phyloP scores from a whole-genome alignment of 2,113 vertebrate genomes.

The Emydocephalus ijimae region DNA sequence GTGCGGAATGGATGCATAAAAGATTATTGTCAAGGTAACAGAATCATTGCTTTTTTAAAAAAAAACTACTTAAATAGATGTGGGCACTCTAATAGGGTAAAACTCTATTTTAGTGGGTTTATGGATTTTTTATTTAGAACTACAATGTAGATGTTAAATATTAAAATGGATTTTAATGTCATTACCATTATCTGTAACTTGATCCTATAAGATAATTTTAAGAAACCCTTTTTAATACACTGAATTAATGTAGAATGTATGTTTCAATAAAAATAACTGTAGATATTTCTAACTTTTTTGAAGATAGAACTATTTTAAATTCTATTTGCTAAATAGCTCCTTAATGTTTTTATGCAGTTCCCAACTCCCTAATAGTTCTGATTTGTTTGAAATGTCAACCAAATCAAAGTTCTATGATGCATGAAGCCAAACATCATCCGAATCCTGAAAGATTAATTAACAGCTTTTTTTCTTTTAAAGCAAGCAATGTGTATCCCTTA shows the following conservation, averaged over 20 bases:
- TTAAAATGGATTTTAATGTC: not conserved
- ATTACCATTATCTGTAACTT: not conserved
- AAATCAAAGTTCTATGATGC: not conserved
- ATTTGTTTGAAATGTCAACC: not conserved
- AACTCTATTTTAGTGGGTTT: conserved; percentile 32
- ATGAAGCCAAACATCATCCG: conserved; percentile 9
- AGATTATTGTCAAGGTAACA: conserved; percentile 39
- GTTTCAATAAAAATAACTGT: not conserved
- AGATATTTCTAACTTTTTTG: not conserved
- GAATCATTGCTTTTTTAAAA: conserved; percentile 26
- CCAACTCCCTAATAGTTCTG: conserved; percentile 21
- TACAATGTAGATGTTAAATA: not conserved
- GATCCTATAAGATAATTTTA: not conserved
- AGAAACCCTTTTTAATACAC: not conserved
- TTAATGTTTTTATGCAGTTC: conserved; percentile 42
- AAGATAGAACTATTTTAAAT: not conserved
- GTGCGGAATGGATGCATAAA: conserved; percentile 48
- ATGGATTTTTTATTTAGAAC: conserved; percentile 1
- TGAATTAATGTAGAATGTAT: not conserved
- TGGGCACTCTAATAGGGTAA: conserved; percentile 13
- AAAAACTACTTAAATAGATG: conserved; percentile 34
- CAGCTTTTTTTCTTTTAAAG: not conserved
- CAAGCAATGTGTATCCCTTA: not conserved
- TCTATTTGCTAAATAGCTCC: not conserved
- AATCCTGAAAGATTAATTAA: not conserved